Conservation (phyloP, 2,797 vertebrate genomes). For the Chaetophractus vellerosus region DNA sequence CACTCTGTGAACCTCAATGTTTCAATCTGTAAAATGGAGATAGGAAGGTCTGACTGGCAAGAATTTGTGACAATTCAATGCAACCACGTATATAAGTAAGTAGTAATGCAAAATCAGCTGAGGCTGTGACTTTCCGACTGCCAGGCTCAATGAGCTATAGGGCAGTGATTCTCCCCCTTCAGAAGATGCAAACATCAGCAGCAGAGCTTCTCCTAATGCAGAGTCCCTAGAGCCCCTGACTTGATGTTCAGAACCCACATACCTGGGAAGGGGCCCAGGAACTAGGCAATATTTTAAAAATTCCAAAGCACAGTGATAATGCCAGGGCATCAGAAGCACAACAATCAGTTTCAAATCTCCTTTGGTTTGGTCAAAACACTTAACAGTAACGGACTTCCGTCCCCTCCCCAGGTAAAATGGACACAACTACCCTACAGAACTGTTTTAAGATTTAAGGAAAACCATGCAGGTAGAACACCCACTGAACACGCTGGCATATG, state of each 20-base stretch:
- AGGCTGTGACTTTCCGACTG: neutral
- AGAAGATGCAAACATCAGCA: neutral
- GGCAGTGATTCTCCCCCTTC: neutral
- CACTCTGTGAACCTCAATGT: neutral
- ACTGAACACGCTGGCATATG: neutral
- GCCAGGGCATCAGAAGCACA: neutral
- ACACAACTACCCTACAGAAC: neutral
- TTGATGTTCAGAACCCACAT: neutral
- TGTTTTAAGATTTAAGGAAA: conserved; percentile 28
- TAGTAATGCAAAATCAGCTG: neutral
- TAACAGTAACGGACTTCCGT: neutral
- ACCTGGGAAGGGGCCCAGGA: neutral
- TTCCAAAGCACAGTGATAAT: neutral
- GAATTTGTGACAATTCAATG: neutral
- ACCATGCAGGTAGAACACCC: no score
- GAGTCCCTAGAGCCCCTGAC: neutral
- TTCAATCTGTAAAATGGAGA: neutral
- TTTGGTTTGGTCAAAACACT: neutral
- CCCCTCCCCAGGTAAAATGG: neutral
- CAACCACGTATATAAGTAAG: neutral
- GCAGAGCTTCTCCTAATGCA: neutral
- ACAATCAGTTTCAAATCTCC: neutral
- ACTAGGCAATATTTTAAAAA: neutral
- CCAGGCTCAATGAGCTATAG: neutral
- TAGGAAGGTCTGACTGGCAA: neutral